Percentiles rank a stretch among this genome's conserved stretches.
phyloP scores from a whole-genome alignment of 2,888 invertebrate species.

The Nudaria mundana region DNA sequence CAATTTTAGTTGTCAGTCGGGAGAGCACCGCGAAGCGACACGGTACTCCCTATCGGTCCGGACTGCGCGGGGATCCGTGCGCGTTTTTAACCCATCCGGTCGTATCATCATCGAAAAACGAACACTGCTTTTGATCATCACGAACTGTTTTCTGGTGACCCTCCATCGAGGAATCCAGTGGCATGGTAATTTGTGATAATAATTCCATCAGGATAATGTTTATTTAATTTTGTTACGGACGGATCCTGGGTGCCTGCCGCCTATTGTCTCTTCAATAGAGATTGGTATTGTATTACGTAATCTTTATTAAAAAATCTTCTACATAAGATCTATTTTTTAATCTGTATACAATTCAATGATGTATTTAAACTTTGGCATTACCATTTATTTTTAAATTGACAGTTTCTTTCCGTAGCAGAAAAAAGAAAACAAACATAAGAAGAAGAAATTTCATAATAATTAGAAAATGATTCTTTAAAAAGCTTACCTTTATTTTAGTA shows the following conservation, averaged over 20 bases:
- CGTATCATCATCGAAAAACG: constrained; percentile 37
- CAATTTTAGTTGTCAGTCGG: constrained; percentile 64
- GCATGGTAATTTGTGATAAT: constrained; percentile 73
- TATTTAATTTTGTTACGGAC: constrained; percentile 41
- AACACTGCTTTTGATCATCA: constrained; percentile 35
- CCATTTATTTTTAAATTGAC: too few species aligned
- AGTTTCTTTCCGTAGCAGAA: too few species aligned
- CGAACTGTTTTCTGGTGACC: constrained; percentile 44
- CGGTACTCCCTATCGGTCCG: constrained; percentile 47
- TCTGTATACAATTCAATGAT: neutral
- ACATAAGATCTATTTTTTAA: constrained; percentile 6
- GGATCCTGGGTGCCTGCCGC: constrained; percentile 54
- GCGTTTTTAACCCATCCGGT: constrained; percentile 43
- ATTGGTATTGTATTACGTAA: constrained; percentile 71
- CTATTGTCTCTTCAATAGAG: constrained; percentile 52
- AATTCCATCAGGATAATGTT: constrained; percentile 49
- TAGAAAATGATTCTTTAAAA: too few species aligned
- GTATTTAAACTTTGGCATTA: neutral
- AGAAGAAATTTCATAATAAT: too few species aligned
- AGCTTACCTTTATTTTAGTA: too few species aligned
- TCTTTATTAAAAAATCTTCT: constrained; percentile 32
- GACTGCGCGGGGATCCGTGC: constrained; percentile 34
- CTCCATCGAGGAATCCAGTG: constrained; percentile 57
- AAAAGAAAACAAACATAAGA: too few species aligned
- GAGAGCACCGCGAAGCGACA: constrained; percentile 59